A percentile compares a stretch with the other conserved stretches of the same genome.
phyloP scores from a whole-genome alignment of 2,113 vertebrate species.

The Terrapene triunguis region DNA sequence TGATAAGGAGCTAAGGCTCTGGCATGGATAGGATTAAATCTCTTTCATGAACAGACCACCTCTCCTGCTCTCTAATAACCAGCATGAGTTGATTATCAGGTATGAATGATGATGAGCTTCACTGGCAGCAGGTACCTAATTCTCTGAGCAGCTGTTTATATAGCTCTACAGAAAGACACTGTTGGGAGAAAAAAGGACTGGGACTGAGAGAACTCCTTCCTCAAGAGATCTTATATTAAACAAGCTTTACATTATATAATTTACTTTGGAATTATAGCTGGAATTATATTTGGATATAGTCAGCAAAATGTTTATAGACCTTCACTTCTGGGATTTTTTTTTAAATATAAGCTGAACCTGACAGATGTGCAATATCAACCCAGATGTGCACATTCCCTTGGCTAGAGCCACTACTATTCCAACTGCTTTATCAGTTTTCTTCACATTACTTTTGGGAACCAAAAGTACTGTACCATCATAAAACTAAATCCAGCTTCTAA shows the following conservation, averaged over 20 bases:
- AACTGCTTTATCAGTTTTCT: background rate
- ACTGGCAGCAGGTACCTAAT: background rate
- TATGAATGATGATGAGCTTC: background rate
- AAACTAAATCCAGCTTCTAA: background rate
- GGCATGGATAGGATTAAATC: background rate
- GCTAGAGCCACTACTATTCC: conserved; percentile 9
- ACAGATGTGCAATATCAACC: background rate
- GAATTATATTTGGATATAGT: background rate
- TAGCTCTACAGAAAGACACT: background rate
- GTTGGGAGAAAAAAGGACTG: background rate
- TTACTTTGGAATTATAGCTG: background rate
- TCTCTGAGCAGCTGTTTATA: fast-evolving
- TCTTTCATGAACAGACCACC: background rate
- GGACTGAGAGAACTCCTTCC: background rate
- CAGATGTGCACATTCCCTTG: background rate
- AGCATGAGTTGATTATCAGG: background rate
- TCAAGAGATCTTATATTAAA: background rate
- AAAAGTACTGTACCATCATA: background rate
- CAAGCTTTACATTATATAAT: background rate
- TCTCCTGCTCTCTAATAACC: background rate
- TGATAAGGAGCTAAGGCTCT: background rate
- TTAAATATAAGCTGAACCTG: background rate
- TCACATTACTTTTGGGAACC: background rate
- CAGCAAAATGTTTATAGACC: background rate
- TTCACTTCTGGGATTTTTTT: background rate